phyloP scores from a whole-genome alignment of 2,113 vertebrate genomes.

The Nerophis ophidion region DNA sequence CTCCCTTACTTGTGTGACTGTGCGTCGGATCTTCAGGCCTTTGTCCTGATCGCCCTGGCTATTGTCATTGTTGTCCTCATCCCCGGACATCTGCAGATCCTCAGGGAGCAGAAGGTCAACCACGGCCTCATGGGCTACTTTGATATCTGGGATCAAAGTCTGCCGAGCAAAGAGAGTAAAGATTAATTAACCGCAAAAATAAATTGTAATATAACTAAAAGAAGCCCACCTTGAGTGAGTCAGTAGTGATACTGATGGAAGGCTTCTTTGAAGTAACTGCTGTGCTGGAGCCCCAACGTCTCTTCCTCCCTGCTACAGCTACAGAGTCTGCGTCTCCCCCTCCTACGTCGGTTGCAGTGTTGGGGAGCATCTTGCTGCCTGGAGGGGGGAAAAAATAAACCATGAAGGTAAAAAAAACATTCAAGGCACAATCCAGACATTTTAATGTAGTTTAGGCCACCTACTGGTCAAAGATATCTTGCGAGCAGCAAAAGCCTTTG shows the following conservation, averaged over 20 bases:
- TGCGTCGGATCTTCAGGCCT: conserved; percentile 86
- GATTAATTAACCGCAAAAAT: neutral
- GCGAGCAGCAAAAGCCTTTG: conserved; percentile 72
- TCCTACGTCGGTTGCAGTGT: conserved; percentile 45
- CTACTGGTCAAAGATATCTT: conserved; percentile 74
- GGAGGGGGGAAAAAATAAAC: neutral
- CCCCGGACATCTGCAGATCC: conserved; percentile 82
- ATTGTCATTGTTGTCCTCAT: conserved; percentile 70
- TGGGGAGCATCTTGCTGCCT: conserved; percentile 65
- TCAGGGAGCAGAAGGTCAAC: conserved; percentile 88
- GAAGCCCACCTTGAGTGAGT: conserved; percentile 81
- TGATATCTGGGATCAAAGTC: conserved; percentile 91
- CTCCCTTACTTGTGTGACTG: conserved; percentile 81
- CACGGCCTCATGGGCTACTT: conserved; percentile 81
- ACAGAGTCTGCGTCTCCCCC: conserved; percentile 62
- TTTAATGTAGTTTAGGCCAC: conserved; percentile 23
- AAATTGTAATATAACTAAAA: too few relatives aligned
- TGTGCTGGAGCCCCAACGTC: conserved; percentile 88
- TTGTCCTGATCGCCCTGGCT: conserved; percentile 73
- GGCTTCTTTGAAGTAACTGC: conserved; percentile 85
- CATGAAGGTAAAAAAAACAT: too few relatives aligned
- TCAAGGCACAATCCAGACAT: too few relatives aligned
- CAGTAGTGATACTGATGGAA: conserved; percentile 89
- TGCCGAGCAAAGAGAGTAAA: conserved; percentile 29
- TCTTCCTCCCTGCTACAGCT: conserved; percentile 76